A percentile compares a stretch with the other conserved stretches of the same genome.
phyloP scores from a whole-genome alignment of 2,888 invertebrate genomes.

The Uropetala carovei region DNA sequence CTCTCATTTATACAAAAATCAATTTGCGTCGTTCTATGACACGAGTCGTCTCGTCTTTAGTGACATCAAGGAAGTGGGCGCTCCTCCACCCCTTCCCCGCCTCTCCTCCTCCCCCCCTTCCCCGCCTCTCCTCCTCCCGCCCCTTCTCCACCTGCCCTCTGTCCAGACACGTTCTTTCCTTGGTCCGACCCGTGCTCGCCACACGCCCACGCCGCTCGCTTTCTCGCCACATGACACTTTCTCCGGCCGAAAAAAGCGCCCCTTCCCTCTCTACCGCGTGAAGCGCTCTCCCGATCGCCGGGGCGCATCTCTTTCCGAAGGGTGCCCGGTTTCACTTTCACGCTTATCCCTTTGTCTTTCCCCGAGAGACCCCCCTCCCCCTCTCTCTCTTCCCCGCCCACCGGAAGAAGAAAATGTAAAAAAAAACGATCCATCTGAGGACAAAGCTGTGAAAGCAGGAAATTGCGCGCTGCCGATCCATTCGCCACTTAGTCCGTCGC shows the following conservation, averaged over 20 bases:
- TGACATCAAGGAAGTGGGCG: not conserved
- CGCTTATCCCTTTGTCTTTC: constrained; percentile 12
- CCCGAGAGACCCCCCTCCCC: not conserved
- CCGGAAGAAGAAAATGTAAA: not conserved
- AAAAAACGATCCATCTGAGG: constrained; percentile 32
- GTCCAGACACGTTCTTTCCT: not conserved
- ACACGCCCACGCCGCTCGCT: not conserved
- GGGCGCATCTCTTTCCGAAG: constrained; percentile 39
- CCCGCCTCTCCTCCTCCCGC: not conserved
- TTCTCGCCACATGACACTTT: constrained; percentile 27
- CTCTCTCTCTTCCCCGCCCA: not conserved
- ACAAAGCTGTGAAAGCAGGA: constrained; percentile 56
- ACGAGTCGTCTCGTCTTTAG: too few relatives aligned
- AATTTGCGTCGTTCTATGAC: too few relatives aligned
- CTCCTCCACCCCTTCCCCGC: not conserved
- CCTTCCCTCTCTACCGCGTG: not conserved
- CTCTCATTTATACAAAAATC: too few relatives aligned
- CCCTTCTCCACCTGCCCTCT: not conserved
- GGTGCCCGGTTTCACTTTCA: constrained; percentile 54
- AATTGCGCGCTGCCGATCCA: not conserved
- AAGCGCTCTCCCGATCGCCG: constrained; percentile 18
- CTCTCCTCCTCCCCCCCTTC: not conserved
- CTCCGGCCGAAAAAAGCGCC: constrained; percentile 56
- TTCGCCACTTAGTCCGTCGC: not conserved
- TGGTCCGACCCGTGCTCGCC: not conserved